These are phyloP conservation scores for Dermatemys mawii DNA, from an alignment of 2,113 vertebrate genomes.

Conservation along the genomic window DNA sequence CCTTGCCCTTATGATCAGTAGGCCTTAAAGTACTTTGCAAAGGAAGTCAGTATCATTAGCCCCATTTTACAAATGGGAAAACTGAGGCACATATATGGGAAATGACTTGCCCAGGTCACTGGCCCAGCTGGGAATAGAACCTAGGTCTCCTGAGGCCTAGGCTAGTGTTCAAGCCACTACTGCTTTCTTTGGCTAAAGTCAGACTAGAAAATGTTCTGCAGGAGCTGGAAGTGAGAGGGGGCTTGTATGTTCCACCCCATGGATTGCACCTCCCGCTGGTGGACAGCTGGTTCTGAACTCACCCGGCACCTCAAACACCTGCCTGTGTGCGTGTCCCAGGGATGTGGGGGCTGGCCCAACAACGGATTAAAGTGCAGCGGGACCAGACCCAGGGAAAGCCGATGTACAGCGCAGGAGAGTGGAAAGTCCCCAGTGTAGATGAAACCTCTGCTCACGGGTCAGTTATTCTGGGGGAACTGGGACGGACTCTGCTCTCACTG, in stretches of 20 bases:
- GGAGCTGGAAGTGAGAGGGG: background rate
- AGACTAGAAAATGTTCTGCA: background rate
- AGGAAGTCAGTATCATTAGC: background rate
- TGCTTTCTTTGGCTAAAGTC: background rate
- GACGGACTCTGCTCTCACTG: background rate
- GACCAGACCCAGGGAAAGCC: background rate
- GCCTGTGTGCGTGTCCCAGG: background rate
- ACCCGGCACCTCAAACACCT: background rate
- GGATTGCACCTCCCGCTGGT: background rate
- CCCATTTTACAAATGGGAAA: background rate
- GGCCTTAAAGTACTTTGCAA: background rate
- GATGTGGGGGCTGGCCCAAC: background rate
- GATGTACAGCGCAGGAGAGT: background rate
- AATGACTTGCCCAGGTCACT: background rate
- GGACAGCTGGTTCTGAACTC: no score
- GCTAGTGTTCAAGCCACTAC: background rate
- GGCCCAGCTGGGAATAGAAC: background rate
- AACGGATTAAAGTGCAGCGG: no score
- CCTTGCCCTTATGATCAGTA: background rate
- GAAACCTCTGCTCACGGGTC: background rate
- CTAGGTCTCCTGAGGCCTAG: background rate
- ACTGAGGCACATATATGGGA: background rate
- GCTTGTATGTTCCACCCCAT: background rate
- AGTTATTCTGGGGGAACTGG: background rate
- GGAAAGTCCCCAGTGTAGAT: background rate